Evolutionary conservation across 2,797 vertebrate genomes (phyloP).

Genomic region (Pseudochaenichthys georgianus): DNA sequence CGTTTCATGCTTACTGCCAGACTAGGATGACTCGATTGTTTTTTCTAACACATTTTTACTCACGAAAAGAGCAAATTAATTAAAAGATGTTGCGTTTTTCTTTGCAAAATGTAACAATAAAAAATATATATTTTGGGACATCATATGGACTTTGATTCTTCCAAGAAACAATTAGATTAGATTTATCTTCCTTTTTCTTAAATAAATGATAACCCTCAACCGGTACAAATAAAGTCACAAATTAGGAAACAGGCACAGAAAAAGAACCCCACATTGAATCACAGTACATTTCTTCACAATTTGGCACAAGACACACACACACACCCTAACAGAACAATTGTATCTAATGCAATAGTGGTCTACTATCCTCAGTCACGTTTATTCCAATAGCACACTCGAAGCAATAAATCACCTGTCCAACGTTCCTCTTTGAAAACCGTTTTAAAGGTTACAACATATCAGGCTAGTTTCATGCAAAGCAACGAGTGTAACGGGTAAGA

Average conservation of each 20-base stretch:
- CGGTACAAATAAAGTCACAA: slow-evolving; percentile 9
- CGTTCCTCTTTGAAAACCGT: background rate
- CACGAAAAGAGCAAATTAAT: background rate
- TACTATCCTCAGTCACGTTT: slow-evolving; percentile 4
- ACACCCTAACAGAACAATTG: slow-evolving; percentile 4
- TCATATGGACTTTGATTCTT: background rate
- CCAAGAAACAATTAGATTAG: background rate
- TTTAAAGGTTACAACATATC: slow-evolving; percentile 11
- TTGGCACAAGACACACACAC: slow-evolving; percentile 58
- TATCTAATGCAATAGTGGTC: slow-evolving; percentile 38
- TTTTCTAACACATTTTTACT: background rate
- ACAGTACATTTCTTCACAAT: slow-evolving; percentile 50
- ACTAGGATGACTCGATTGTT: background rate
- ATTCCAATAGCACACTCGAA: slow-evolving; percentile 26
- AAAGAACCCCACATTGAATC: slow-evolving; percentile 34
- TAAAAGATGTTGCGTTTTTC: slow-evolving; percentile 1
- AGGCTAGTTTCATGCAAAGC: slow-evolving; percentile 1
- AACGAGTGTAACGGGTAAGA: slow-evolving; percentile 6
- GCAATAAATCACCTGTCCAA: background rate
- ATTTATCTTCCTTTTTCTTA: slow-evolving; percentile 8
- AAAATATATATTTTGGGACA: slow-evolving; percentile 14
- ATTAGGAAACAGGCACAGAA: slow-evolving; percentile 43
- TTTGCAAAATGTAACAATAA: slow-evolving; percentile 27
- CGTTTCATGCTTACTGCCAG: background rate
- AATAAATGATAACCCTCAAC: background rate